Percentiles rank a stretch among this genome's conserved stretches.
phyloP scores from a whole-genome alignment of 92 coral and sea anemone genomes.

The Epizoanthus scotinus region DNA sequence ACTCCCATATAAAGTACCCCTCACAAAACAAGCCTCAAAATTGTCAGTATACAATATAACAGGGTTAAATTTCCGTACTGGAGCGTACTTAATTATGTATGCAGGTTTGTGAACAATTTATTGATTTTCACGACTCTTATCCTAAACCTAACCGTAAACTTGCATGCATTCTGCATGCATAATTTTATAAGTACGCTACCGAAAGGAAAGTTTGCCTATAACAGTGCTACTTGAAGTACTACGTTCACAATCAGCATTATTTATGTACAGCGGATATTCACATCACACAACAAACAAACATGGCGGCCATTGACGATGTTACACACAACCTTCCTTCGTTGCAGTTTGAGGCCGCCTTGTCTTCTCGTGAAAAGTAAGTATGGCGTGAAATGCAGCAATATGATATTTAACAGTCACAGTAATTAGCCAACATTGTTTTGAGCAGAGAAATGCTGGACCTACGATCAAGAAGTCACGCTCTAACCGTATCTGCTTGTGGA shows the following conservation, averaged over 20 bases:
- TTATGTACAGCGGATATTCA: slow-evolving; percentile 28
- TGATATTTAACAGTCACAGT: background rate
- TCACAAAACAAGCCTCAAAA: background rate
- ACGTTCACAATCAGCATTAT: background rate
- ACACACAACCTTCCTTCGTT: slow-evolving; percentile 80
- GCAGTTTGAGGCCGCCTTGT: slow-evolving; percentile 93
- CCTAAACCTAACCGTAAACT: too few species aligned
- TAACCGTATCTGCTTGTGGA: slow-evolving; percentile 79
- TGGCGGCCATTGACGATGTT: slow-evolving; percentile 83
- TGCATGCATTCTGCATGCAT: too few species aligned
- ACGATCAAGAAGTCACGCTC: slow-evolving; percentile 86
- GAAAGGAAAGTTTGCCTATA: too few species aligned
- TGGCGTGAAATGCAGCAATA: background rate
- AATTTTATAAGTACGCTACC: too few species aligned
- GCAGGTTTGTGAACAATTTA: too few species aligned
- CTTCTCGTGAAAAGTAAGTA: slow-evolving; percentile 77
- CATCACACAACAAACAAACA: slow-evolving; percentile 57
- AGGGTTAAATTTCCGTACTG: too few species aligned
- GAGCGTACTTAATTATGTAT: too few species aligned
- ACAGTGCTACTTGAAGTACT: too few species aligned
- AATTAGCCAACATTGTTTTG: slow-evolving; percentile 5
- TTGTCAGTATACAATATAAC: too few species aligned
- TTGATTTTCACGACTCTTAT: too few species aligned
- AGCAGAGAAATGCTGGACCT: slow-evolving; percentile 78
- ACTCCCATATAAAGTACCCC: too few species aligned